Evolutionary conservation across 2,797 vertebrate genomes (phyloP).

Genomic region (Eremophila alpestris): DNA sequence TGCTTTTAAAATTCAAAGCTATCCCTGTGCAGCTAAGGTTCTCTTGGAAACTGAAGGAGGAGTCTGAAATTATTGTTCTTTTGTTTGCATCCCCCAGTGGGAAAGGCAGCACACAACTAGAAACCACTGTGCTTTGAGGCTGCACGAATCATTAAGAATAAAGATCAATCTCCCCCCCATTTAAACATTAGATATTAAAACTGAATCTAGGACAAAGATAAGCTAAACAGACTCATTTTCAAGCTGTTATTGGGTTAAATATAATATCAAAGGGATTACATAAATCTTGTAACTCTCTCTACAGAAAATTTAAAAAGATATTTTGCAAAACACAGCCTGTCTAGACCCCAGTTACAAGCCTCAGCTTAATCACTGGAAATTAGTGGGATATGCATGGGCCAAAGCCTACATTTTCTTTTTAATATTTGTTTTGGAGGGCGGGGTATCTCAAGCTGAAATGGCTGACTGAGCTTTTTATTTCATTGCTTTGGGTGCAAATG

Average conservation of each 20-base stretch:
- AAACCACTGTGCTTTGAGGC: slow-evolving; percentile 62
- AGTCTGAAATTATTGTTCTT: slow-evolving; percentile 73
- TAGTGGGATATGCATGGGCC: neutral
- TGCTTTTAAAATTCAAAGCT: slow-evolving; percentile 71
- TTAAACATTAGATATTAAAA: slow-evolving; percentile 37
- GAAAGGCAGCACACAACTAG: slow-evolving; percentile 65
- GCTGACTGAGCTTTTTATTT: slow-evolving; percentile 45
- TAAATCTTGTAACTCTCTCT: neutral
- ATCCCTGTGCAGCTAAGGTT: slow-evolving; percentile 66
- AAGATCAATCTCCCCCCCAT: slow-evolving; percentile 16
- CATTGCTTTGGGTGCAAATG: slow-evolving; percentile 15
- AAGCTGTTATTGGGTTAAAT: slow-evolving; percentile 11
- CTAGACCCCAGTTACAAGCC: neutral
- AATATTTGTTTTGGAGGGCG: slow-evolving; percentile 15
- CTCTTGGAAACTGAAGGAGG: slow-evolving; percentile 71
- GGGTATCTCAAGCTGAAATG: slow-evolving; percentile 42
- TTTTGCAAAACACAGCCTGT: neutral
- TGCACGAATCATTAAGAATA: slow-evolving; percentile 48
- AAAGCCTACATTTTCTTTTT: slow-evolving; percentile 29
- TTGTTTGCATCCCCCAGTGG: slow-evolving; percentile 70
- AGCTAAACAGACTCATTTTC: slow-evolving; percentile 28
- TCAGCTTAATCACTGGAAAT: neutral
- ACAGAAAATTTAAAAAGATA: neutral
- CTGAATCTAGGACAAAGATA: slow-evolving; percentile 33
- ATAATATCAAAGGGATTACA: neutral